Conservation (phyloP, 2,888 invertebrate genomes). For the Campaea margaritaria region DNA sequence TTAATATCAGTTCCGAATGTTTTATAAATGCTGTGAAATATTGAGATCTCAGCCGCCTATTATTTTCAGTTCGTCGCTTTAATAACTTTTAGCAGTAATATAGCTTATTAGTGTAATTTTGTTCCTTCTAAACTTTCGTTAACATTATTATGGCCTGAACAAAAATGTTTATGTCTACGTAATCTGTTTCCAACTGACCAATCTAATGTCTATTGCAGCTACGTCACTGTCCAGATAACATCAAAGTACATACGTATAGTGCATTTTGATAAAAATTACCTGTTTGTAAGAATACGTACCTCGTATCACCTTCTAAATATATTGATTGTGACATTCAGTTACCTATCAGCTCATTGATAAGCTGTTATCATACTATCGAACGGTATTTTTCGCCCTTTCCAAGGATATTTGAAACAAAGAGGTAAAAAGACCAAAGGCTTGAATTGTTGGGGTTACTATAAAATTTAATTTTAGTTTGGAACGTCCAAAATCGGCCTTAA, state of each 20-base stretch:
- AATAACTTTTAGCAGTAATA: no score
- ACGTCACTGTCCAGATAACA: no score
- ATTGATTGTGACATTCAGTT: conserved; percentile 26
- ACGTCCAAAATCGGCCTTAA: no score
- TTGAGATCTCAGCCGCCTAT: no score
- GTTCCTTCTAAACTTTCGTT: no score
- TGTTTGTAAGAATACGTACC: not conserved
- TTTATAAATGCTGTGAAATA: no score
- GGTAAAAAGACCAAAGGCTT: not conserved
- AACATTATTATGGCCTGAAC: no score
- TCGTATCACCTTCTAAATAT: conserved; percentile 26
- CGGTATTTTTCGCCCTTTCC: conserved; percentile 33
- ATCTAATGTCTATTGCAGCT: not conserved
- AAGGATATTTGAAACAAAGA: conserved; percentile 31
- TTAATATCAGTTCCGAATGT: no score
- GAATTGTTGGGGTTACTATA: not conserved
- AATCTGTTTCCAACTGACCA: not conserved
- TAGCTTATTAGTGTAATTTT: no score
- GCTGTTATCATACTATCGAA: conserved; percentile 26
- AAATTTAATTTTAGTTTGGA: no score
- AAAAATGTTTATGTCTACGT: no score
- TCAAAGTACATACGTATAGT: not conserved
- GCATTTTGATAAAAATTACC: not conserved
- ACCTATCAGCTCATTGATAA: conserved; percentile 31
- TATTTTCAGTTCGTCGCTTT: no score